Base-by-base conservation (phyloP, 1,140 invertebrate genomes). In the Cepaea nemoralis region DNA sequence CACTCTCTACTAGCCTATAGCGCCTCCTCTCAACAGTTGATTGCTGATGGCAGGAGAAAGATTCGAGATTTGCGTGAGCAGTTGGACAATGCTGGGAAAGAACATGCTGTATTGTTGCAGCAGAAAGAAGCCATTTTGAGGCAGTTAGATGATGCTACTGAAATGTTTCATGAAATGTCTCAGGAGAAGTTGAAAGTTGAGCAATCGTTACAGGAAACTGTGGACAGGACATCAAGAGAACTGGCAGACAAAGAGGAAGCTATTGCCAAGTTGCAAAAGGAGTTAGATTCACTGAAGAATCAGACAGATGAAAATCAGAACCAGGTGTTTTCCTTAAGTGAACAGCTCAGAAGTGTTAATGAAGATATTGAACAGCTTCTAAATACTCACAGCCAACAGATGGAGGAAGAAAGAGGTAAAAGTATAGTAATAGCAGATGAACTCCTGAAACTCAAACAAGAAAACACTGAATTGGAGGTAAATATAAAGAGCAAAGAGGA, bases 251-350 rank as follows among this genome's bases (percentile, higher is more conserved):
- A 80, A 55, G 39, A 31, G 19, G 66, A 80, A 48, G 77, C 80
- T n/a, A 31, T 74, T n/a, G n/a, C 48, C 22, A 8, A 27, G 33
- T 81, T 83, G 40, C 55, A 80, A 75, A 74, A 55, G 1, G 71
- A 85, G 45, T 24, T 83, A 33, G 31, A 82, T 24, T 37, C 42
- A 55, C n/a, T 76, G 48, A 76, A 76, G 37, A 31, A 74, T 40
- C 31, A 0, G 63, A 73, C 50, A 74, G 39, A 27, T 78, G 40
- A 82, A 22, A 40, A 33, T 19, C 39, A 48, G 19, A 50, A 16
- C 19, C 19, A 63, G 37, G 35, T 59, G 12, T 24, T 8, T 40
- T 37, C 31, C 1, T 35, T 80, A 22, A 59, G 35, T 35, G 69
- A 82, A 31, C 42, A 74, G 45, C n/a, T 78, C 35, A 12, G 39